phyloP scores from a whole-genome alignment of 1,140 invertebrate species.

The Atta texana region DNA sequence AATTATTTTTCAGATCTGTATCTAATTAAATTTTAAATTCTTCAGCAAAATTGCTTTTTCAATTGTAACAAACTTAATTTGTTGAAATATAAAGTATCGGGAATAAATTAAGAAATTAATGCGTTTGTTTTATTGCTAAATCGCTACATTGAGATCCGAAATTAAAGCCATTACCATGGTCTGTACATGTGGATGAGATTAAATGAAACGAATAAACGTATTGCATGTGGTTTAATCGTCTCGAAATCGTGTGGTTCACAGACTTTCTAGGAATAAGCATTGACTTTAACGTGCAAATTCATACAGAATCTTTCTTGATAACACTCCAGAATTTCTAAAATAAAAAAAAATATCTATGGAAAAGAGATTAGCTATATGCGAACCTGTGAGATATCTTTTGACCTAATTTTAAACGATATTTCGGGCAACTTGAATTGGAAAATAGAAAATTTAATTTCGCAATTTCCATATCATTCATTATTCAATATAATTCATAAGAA shows the following conservation, averaged over 20 bases:
- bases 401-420: conserved; percentile 23
- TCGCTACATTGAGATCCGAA: neutral
- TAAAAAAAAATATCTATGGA: neutral
- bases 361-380: neutral
- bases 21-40: too few relatives aligned
- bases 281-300: neutral
- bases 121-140: conserved; percentile 40
- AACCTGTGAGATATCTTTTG: neutral
- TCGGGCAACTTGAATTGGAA: neutral
- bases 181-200: conserved; percentile 19
- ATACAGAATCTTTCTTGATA: neutral
- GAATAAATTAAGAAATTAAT: conserved; percentile 36
- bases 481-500: neutral
- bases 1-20: too few relatives aligned
- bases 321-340: neutral
- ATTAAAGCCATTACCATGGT: conserved; percentile 35
- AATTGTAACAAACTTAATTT: neutral
- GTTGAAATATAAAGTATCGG: neutral
- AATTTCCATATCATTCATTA: neutral
- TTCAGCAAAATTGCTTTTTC: too few relatives aligned
- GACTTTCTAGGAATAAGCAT: neutral
- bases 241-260: neutral
- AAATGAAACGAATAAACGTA: conserved; percentile 36
- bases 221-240: conserved; percentile 22
- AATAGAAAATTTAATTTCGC: neutral